phyloP scores from a whole-genome alignment of 2,888 invertebrate species.

The Orthosia gothica region DNA sequence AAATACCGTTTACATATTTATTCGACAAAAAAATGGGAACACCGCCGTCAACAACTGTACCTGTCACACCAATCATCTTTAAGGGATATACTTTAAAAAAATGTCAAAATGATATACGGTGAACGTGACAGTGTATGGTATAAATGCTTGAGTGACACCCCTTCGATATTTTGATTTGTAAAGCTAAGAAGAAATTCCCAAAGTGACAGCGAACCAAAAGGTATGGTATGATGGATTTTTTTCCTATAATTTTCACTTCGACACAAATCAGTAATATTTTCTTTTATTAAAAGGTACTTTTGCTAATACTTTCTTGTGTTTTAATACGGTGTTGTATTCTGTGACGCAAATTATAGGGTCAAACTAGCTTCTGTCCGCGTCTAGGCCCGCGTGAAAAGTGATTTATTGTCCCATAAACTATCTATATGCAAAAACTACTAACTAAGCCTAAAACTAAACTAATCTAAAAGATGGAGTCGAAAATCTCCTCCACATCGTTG shows the following conservation, averaged over 20 bases:
- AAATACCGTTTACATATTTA: neutral
- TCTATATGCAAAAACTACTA: neutral
- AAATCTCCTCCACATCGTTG: too few species aligned
- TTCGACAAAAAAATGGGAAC: neutral
- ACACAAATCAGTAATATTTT: constrained; percentile 1
- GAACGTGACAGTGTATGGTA: constrained; percentile 76
- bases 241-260: constrained; percentile 46
- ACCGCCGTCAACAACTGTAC: constrained; percentile 68
- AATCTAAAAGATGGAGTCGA: too few species aligned
- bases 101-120: constrained; percentile 79
- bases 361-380: neutral
- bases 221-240: constrained; percentile 40
- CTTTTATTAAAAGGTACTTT: constrained; percentile 11
- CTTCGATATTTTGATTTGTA: constrained; percentile 83
- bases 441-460: too few species aligned
- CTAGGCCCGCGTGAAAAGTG: neutral
- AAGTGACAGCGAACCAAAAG: constrained; percentile 40
- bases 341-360: neutral
- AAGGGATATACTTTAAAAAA: constrained; percentile 79
- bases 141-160: constrained; percentile 83
- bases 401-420: neutral
- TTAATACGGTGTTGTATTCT: neutral
- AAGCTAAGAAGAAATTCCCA: constrained; percentile 69
- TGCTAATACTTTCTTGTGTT: neutral
- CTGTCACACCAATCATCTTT: constrained; percentile 76